Conservation (phyloP, 2,888 invertebrate genomes). For the Eudiplozoon nipponicum region DNA sequence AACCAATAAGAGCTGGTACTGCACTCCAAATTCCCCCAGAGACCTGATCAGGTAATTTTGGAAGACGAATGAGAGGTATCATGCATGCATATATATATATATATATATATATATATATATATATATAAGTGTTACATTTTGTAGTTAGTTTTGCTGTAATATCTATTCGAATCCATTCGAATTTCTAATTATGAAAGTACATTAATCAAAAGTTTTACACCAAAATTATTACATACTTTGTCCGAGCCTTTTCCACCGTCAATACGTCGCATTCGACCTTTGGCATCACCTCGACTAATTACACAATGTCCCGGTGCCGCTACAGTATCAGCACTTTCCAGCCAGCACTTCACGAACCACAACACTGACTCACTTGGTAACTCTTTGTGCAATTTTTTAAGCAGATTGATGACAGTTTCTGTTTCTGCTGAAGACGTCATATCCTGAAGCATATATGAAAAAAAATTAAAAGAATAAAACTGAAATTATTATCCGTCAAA, state of each 20-base stretch:
- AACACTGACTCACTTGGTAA: constrained; percentile 11
- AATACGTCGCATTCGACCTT: constrained; percentile 15
- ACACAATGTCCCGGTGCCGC: constrained; percentile 10
- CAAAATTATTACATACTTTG: constrained; percentile 8
- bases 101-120: too few species aligned
- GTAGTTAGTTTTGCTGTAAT: too few species aligned
- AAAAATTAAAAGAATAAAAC: too few species aligned
- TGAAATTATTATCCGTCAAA: too few species aligned
- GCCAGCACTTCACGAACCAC: constrained; percentile 16
- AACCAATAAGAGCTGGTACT: too few species aligned
- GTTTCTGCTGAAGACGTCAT: constrained; percentile 12
- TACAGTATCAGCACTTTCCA: constrained; percentile 6
- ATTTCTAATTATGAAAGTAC: too few species aligned
- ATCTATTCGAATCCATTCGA: too few species aligned
- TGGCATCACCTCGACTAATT: constrained; percentile 15
- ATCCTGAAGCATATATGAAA: constrained; percentile 9
- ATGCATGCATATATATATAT: too few species aligned
- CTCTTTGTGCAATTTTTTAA: constrained; percentile 16
- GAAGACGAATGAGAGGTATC: too few species aligned
- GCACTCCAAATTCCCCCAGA: too few species aligned
- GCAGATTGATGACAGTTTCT: constrained; percentile 13
- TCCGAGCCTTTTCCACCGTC: constrained; percentile 16
- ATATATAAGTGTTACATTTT: too few species aligned
- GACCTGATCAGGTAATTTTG: too few species aligned
- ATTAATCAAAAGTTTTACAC: neutral